These are phyloP conservation scores for Spodoptera frugiperda DNA, from an alignment of 1,140 invertebrate genomes.

Conservation along the genomic window DNA sequence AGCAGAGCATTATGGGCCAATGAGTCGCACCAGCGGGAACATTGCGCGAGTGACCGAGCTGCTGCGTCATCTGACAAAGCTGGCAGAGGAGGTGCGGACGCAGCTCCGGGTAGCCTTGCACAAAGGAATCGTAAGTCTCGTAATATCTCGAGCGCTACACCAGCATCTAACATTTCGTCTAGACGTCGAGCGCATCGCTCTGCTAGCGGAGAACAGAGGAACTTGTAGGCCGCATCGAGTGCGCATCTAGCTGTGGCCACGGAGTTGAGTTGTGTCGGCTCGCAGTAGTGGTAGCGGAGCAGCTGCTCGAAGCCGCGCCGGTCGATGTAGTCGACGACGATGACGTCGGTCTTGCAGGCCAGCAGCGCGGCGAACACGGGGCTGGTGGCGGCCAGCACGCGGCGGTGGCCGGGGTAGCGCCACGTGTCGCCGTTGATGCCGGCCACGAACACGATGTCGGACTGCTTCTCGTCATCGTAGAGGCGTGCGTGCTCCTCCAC, in stretches of 20 bases:
- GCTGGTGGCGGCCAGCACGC: constrained; percentile 88
- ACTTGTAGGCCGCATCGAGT: constrained; percentile 90
- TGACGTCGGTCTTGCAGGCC: constrained; percentile 82
- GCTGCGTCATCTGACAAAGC: constrained; percentile 69
- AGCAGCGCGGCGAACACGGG: constrained; percentile 79
- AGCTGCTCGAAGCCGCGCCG: constrained; percentile 90
- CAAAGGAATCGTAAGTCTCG: constrained; percentile 81
- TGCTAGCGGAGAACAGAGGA: constrained; percentile 88
- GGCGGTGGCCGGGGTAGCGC: constrained; percentile 89
- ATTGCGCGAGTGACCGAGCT: constrained; percentile 71
- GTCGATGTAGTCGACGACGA: constrained; percentile 87
- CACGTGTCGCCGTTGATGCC: constrained; percentile 87
- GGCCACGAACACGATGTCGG: constrained; percentile 90
- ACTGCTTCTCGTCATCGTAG: constrained; percentile 87
- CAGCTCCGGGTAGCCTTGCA: constrained; percentile 76
- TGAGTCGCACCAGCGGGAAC: constrained; percentile 86
- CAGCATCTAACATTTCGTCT: constrained; percentile 81
- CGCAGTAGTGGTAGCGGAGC: constrained; percentile 88
- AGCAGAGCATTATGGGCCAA: constrained; percentile 88
- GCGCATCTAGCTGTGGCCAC: constrained; percentile 88
- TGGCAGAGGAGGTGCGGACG: constrained; percentile 75
- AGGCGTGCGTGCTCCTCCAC: constrained; percentile 62
- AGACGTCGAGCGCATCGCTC: constrained; percentile 88
- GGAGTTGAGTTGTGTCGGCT: constrained; percentile 88
- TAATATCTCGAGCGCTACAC: constrained; percentile 79